A percentile compares a stretch with the other conserved stretches of the same genome.
Evolutionary conservation across 2,888 invertebrate genomes (phyloP).

Genomic region (Cactoblastis cactorum): DNA sequence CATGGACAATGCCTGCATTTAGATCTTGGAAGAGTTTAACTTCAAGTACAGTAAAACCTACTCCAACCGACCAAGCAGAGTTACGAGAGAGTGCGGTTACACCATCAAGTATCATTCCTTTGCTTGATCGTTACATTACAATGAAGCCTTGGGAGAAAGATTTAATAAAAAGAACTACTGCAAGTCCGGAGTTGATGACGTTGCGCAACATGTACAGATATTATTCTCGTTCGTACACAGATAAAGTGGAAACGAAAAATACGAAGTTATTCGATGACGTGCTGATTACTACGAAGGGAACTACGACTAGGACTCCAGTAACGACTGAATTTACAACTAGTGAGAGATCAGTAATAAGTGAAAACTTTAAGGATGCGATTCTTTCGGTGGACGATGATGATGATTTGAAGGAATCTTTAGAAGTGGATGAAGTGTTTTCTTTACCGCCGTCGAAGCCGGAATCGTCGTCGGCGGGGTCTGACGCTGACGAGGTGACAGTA

Average conservation of each 20-base stretch:
- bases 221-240: slow-evolving; percentile 49
- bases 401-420: slow-evolving; percentile 67
- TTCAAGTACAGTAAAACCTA: slow-evolving; percentile 49
- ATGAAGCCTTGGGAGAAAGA: slow-evolving; percentile 66
- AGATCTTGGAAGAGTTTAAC: slow-evolving; percentile 61
- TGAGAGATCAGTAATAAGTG: slow-evolving; percentile 51
- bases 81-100: slow-evolving; percentile 51
- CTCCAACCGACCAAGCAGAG: slow-evolving; percentile 50
- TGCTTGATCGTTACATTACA: slow-evolving; percentile 53
- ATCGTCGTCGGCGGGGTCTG: slow-evolving; percentile 40
- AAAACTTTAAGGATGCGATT: slow-evolving; percentile 60
- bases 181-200: slow-evolving; percentile 55
- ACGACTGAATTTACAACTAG: slow-evolving; percentile 44
- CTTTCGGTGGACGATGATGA: slow-evolving; percentile 71
- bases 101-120: slow-evolving; percentile 49
- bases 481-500: slow-evolving; percentile 66
- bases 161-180: slow-evolving; percentile 59
- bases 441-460: slow-evolving; percentile 64
- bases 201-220: slow-evolving; percentile 53
- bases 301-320: slow-evolving; percentile 39
- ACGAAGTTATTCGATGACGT: slow-evolving; percentile 58
- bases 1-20: slow-evolving; percentile 77
- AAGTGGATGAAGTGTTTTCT: slow-evolving; percentile 70
- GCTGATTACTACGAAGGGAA: slow-evolving; percentile 56
- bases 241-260: slow-evolving; percentile 45